phyloP scores from a whole-genome alignment of 2,888 invertebrate genomes.

The Stenurella melanura region DNA sequence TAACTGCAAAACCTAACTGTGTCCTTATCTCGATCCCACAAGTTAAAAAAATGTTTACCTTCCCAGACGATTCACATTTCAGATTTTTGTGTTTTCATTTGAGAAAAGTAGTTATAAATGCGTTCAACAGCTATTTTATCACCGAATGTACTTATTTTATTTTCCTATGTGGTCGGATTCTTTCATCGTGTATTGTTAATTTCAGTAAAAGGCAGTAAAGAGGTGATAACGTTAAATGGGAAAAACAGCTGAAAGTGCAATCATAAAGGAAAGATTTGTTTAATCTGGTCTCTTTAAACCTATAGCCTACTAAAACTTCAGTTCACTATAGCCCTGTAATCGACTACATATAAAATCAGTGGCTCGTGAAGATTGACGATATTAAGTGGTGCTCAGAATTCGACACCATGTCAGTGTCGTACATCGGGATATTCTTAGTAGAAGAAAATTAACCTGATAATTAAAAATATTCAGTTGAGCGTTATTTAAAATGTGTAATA shows the following conservation, averaged over 20 bases:
- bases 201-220: constrained; percentile 44
- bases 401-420: constrained; percentile 17
- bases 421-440: not conserved
- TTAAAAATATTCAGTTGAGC: too few species aligned
- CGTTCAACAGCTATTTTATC: constrained; percentile 8
- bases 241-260: constrained; percentile 40
- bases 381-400: constrained; percentile 52
- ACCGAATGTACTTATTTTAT: not conserved
- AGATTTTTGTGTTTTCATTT: too few species aligned
- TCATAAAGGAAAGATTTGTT: constrained; percentile 57
- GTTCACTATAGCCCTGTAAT: constrained; percentile 57
- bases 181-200: constrained; percentile 48
- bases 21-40: too few species aligned
- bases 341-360: constrained; percentile 60
- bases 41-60: too few species aligned
- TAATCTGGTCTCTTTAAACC: constrained; percentile 54
- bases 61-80: too few species aligned
- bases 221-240: constrained; percentile 45
- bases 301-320: constrained; percentile 52
- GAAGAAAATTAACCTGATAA: too few species aligned
- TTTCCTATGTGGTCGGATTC: not conserved
- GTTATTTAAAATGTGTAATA: too few species aligned
- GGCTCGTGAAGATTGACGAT: constrained; percentile 59
- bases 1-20: too few species aligned
- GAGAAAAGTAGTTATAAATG: not conserved